Conservation (phyloP, 2,113 vertebrate genomes). For the Microcebus murinus region DNA sequence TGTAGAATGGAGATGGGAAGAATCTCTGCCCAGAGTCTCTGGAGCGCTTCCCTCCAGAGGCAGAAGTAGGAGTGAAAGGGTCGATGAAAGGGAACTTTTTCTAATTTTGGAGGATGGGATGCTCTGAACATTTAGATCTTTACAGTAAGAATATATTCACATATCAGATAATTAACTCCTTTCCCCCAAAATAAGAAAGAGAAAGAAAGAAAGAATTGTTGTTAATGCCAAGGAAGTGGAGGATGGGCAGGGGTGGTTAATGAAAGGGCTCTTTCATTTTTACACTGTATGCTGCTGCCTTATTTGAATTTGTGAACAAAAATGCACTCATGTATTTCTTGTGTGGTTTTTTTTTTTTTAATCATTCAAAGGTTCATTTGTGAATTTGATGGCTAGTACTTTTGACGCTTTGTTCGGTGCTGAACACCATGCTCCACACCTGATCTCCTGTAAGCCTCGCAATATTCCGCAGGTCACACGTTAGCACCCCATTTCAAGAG, state of each 20-base stretch:
- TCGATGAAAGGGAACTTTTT: not conserved
- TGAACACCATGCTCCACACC: not conserved
- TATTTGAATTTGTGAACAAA: constrained; percentile 33
- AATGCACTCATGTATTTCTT: not conserved
- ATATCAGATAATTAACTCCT: not conserved
- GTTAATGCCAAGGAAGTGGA: not conserved
- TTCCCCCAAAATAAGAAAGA: not conserved
- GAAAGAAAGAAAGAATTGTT: not conserved
- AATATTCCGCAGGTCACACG: not conserved
- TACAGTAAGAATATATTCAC: not conserved
- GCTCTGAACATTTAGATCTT: not conserved
- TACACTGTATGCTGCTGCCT: not conserved
- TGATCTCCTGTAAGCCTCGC: not conserved
- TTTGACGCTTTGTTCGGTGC: not conserved
- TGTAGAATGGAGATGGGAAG: not conserved
- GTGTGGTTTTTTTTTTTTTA: not conserved
- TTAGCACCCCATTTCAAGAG: not conserved
- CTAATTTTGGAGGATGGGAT: not conserved
- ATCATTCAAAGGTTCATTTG: not conserved
- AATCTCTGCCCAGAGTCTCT: not conserved
- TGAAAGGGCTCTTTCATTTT: constrained; percentile 40
- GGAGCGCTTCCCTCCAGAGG: not conserved
- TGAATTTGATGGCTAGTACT: not conserved
- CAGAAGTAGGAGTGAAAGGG: not conserved
- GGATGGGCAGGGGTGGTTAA: not conserved